Evolutionary conservation across 2,797 vertebrate genomes (phyloP).

Genomic region (Rhynchotus rufescens): DNA sequence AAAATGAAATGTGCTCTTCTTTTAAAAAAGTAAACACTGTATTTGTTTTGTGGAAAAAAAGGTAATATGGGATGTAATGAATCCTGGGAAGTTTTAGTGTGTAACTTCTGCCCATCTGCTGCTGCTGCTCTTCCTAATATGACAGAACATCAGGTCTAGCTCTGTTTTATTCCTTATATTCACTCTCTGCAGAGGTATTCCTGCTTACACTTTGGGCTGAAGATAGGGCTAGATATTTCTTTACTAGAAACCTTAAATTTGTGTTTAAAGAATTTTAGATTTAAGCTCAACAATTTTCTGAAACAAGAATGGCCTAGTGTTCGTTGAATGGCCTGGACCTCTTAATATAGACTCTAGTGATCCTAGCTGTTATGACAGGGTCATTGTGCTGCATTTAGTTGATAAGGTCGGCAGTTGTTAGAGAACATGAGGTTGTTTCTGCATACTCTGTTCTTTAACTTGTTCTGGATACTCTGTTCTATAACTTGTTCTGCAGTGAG

Average conservation of each 20-base stretch:
- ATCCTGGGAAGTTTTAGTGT: background rate
- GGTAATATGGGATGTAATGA: background rate
- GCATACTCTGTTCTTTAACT: background rate
- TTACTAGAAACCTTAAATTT: background rate
- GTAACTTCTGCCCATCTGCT: background rate
- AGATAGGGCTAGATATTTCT: background rate
- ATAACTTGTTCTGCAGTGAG: background rate
- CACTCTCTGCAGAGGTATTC: background rate
- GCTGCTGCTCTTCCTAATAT: background rate
- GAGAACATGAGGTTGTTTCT: background rate
- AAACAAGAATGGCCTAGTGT: background rate
- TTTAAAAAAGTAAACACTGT: background rate
- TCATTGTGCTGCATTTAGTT: background rate
- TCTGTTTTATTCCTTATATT: background rate
- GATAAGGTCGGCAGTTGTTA: constrained; percentile 42
- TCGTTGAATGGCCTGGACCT: background rate
- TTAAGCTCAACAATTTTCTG: background rate
- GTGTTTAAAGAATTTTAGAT: background rate
- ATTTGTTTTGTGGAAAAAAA: background rate
- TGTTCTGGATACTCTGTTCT: background rate
- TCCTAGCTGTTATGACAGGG: background rate
- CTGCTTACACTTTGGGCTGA: background rate
- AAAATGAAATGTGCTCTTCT: background rate
- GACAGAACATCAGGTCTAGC: background rate
- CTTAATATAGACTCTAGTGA: background rate